phyloP scores from a whole-genome alignment of 2,797 vertebrate genomes.

The Crocidura indochinensis region DNA sequence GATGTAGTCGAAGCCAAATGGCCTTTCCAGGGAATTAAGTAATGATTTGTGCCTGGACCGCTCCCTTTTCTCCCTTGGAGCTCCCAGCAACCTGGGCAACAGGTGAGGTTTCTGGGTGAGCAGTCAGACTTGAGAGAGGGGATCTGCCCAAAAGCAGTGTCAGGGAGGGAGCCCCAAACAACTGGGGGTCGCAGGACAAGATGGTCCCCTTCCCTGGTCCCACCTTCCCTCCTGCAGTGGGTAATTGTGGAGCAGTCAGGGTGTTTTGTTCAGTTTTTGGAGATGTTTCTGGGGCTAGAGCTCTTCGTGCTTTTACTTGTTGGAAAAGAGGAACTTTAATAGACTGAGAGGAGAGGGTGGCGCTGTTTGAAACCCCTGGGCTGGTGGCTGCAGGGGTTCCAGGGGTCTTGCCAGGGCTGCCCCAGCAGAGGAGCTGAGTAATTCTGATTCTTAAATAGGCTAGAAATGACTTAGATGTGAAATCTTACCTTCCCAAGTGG shows the following conservation, averaged over 20 bases:
- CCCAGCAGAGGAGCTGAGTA: not conserved
- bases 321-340: conserved; percentile 6
- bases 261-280: not conserved
- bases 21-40: not conserved
- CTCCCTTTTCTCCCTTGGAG: conserved; percentile 14
- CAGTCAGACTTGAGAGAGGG: not conserved
- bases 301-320: conserved; percentile 17
- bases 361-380: not conserved
- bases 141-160: not conserved
- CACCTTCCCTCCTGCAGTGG: not conserved
- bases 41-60: not conserved
- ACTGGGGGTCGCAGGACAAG: not conserved
- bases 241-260: not conserved
- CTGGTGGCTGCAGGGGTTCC: not conserved
- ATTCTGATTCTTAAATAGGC: conserved; percentile 35
- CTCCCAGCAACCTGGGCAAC: not conserved
- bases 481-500: conserved; percentile 31
- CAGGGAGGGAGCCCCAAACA: not conserved
- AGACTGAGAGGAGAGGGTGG: no score
- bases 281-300: not conserved
- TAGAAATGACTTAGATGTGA: conserved; percentile 30
- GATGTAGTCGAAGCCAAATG: not conserved
- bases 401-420: not conserved
- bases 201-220: no score
- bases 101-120: conserved; percentile 15